Evolutionary conservation across 1,140 invertebrate species (phyloP).

Genomic region (Dendrolimus punctatus): DNA sequence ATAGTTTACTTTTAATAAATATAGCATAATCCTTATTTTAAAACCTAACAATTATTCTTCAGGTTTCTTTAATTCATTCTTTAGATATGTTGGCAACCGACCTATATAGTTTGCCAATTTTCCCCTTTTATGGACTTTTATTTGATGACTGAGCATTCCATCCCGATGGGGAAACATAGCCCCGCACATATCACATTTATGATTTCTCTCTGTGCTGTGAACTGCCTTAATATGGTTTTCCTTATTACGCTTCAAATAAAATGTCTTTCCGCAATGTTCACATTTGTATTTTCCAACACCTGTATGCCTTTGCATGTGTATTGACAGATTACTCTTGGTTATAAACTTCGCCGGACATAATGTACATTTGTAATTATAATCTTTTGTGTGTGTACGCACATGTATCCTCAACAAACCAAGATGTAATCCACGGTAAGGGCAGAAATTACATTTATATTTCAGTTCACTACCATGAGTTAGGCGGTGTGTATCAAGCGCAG

Average conservation of each 20-base stretch:
- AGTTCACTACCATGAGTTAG: conserved; percentile 18
- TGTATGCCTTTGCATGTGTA: conserved; percentile 15
- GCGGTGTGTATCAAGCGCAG: conserved; percentile 17
- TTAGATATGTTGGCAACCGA: conserved; percentile 16
- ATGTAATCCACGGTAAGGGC: conserved; percentile 20
- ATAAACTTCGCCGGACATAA: conserved; percentile 16
- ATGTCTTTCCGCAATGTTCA: conserved; percentile 13
- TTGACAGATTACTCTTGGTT: conserved; percentile 23
- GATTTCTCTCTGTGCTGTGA: conserved; percentile 12
- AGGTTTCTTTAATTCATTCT: conserved; percentile 3
- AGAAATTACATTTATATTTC: conserved; percentile 22
- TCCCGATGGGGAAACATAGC: conserved; percentile 17
- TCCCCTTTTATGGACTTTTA: conserved; percentile 19
- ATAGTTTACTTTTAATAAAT: too few relatives aligned
- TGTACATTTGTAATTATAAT: conserved; percentile 24
- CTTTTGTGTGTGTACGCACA: conserved; percentile 23
- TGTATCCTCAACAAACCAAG: conserved; percentile 19
- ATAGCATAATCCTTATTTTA: too few relatives aligned
- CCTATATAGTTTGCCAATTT: conserved; percentile 1
- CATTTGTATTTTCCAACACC: conserved; percentile 12
- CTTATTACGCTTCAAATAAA: conserved; percentile 17
- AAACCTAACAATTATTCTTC: too few relatives aligned
- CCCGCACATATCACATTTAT: conserved; percentile 17
- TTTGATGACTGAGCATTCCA: conserved; percentile 17
- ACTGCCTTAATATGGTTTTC: conserved; percentile 12